Evolutionary conservation across 2,113 vertebrate species (phyloP).

Genomic region (Nematolebias whitei): DNA sequence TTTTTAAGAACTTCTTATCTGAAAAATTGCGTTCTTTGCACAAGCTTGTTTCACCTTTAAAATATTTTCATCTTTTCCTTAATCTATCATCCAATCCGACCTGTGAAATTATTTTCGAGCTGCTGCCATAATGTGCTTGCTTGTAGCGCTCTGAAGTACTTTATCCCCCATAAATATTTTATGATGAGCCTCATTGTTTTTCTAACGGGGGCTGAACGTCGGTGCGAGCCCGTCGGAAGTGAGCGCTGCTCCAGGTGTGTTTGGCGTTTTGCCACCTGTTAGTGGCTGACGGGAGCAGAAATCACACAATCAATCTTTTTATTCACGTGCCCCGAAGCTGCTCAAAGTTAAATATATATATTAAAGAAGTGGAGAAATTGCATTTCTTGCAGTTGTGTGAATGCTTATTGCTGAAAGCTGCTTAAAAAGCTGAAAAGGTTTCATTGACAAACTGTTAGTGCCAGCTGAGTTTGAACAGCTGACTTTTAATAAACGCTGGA

Average conservation of each 20-base stretch:
- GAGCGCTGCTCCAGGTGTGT: conserved; percentile 70
- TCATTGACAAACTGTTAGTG: too few species aligned
- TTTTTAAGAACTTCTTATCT: too few species aligned
- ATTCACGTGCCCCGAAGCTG: conserved; percentile 72
- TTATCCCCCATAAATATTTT: conserved; percentile 75
- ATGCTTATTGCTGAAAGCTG: too few species aligned
- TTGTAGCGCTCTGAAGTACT: conserved; percentile 56
- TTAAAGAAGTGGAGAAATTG: too few species aligned
- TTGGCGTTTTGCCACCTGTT: conserved; percentile 74
- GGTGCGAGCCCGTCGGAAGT: conserved; percentile 65
- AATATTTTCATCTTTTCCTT: too few species aligned
- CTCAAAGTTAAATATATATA: conserved; percentile 47
- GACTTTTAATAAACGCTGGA: too few species aligned
- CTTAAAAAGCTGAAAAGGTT: too few species aligned
- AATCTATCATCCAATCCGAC: conserved; percentile 17
- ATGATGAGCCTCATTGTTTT: conserved; percentile 74
- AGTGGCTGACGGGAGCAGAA: conserved; percentile 74
- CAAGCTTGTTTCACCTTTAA: too few species aligned
- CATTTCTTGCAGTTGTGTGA: too few species aligned
- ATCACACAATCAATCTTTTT: conserved; percentile 77
- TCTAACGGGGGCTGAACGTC: conserved; percentile 61
- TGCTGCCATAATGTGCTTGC: conserved; percentile 42
- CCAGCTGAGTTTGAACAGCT: too few species aligned
- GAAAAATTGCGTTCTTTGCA: too few species aligned
- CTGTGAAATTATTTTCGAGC: conserved; percentile 50